Evolutionary conservation across 2,113 vertebrate genomes (phyloP).

Genomic region (Nestor notabilis): DNA sequence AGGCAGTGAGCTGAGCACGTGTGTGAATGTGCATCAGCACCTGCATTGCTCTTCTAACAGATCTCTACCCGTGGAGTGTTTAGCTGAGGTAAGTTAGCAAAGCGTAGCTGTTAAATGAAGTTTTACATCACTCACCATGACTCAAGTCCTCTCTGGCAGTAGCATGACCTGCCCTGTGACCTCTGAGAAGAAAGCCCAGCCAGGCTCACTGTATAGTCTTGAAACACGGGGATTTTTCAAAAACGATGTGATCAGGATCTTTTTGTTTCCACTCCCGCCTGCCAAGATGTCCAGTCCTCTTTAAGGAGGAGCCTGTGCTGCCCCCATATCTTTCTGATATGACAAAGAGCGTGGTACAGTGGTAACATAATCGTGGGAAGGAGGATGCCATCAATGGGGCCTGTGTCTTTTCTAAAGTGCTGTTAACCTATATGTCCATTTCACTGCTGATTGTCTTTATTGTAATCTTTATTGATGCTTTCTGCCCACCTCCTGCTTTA

Average conservation of each 20-base stretch:
- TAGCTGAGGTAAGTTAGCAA: background rate
- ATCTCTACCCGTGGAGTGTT: background rate
- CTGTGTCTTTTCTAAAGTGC: background rate
- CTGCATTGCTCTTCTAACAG: background rate
- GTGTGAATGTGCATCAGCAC: fast-evolving
- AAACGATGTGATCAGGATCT: background rate
- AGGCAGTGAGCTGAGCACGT: background rate
- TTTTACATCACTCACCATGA: fast-evolving
- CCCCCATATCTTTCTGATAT: background rate
- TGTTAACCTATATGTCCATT: background rate
- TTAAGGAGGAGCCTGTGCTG: background rate
- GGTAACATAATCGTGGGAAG: background rate
- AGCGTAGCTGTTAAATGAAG: background rate
- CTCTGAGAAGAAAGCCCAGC: background rate
- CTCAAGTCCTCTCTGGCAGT: background rate
- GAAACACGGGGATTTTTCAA: background rate
- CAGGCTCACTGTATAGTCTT: background rate
- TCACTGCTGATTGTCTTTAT: background rate
- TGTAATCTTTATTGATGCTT: background rate
- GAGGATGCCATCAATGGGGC: background rate
- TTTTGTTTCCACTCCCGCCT: background rate
- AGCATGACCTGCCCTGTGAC: background rate
- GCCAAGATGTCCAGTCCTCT: background rate
- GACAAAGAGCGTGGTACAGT: background rate
- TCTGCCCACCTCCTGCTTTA: background rate